A percentile compares a stretch with the other conserved stretches of the same genome.
These are phyloP conservation scores for Melanotus villosus DNA, from an alignment of 2,888 invertebrate genomes.

Conservation along the genomic window DNA sequence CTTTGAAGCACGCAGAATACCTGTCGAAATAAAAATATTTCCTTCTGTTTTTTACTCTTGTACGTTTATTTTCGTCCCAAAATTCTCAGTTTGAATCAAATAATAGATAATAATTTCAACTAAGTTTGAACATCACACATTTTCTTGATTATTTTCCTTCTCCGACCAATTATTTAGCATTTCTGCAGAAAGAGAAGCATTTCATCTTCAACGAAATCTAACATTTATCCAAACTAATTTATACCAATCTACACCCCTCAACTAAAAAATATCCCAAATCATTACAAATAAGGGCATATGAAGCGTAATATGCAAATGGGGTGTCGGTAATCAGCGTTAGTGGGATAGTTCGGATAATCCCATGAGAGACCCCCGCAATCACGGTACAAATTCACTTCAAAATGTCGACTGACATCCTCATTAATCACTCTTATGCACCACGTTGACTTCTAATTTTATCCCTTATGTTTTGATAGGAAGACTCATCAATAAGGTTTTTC, in stretches of 20 bases:
- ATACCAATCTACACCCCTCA: not conserved
- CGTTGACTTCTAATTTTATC: conserved; percentile 43
- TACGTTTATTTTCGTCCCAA: too few relatives aligned
- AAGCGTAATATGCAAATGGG: conserved; percentile 49
- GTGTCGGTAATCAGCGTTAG: conserved; percentile 42
- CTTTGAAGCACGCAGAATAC: too few relatives aligned
- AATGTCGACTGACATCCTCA: conserved; percentile 55
- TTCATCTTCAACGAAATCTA: too few relatives aligned
- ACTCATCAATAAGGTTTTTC: conserved; percentile 32
- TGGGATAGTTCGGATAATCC: conserved; percentile 46
- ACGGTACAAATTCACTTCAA: conserved; percentile 62
- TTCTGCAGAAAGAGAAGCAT: too few relatives aligned
- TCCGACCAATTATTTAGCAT: too few relatives aligned
- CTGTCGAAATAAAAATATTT: too few relatives aligned
- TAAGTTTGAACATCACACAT: too few relatives aligned
- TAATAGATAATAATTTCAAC: too few relatives aligned
- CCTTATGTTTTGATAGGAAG: conserved; percentile 32
- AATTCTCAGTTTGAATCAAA: too few relatives aligned
- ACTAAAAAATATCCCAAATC: conserved; percentile 5
- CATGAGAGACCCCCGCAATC: conserved; percentile 54
- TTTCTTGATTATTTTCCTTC: too few relatives aligned
- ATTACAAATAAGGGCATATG: conserved; percentile 3
- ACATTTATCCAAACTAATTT: not conserved
- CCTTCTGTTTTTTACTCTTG: too few relatives aligned
- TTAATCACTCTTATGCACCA: conserved; percentile 46